These are phyloP conservation scores for Apamea anceps DNA, from an alignment of 2,888 invertebrate species.

Conservation along the genomic window DNA sequence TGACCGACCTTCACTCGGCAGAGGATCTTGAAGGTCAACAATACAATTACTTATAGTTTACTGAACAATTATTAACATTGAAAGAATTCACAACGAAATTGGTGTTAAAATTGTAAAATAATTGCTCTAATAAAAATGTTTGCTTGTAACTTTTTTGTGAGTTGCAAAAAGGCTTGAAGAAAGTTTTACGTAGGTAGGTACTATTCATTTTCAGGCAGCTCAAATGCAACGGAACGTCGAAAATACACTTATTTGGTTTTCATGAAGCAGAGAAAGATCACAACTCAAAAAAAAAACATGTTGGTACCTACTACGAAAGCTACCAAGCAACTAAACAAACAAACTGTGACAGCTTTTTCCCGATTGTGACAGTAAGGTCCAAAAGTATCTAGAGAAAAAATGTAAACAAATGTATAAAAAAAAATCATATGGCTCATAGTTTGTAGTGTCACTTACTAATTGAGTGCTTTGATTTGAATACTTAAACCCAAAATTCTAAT, in stretches of 20 bases:
- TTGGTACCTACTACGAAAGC: too few relatives aligned
- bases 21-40: slow-evolving; percentile 47
- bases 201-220: not conserved
- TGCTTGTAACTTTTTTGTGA: not conserved
- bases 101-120: slow-evolving; percentile 10
- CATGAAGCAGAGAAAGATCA: too few relatives aligned
- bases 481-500: too few relatives aligned
- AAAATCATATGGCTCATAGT: too few relatives aligned
- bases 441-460: too few relatives aligned
- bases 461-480: too few relatives aligned
- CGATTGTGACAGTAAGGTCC: not conserved
- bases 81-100: slow-evolving; percentile 16
- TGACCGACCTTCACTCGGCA: slow-evolving; percentile 48
- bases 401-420: not conserved
- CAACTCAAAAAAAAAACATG: too few relatives aligned
- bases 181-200: not conserved
- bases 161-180: not conserved
- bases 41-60: slow-evolving; percentile 20
- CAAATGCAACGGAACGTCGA: too few relatives aligned
- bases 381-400: not conserved
- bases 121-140: not conserved
- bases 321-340: too few relatives aligned
- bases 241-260: too few relatives aligned
- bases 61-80: slow-evolving; percentile 36
- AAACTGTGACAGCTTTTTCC: not conserved